phyloP scores from a whole-genome alignment of 2,113 vertebrate genomes.

The Heteronetta atricapilla region DNA sequence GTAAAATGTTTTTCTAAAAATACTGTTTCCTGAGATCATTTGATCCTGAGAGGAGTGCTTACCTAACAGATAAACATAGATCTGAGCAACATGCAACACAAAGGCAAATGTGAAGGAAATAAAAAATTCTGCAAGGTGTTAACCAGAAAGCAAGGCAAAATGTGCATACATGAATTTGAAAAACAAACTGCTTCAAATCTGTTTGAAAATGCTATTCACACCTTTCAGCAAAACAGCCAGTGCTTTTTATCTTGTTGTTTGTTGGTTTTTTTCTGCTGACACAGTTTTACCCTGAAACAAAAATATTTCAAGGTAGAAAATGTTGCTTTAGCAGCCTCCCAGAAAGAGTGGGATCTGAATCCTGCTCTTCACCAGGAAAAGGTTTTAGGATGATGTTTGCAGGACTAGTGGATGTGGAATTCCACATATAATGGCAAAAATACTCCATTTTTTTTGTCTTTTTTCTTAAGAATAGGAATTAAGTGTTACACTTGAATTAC shows the following conservation, averaged over 20 bases:
- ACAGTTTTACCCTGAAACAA: not conserved
- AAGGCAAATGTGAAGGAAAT: accelerated
- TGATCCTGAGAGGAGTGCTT: accelerated
- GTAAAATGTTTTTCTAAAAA: not conserved
- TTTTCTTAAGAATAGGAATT: not conserved
- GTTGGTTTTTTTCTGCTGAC: not conserved
- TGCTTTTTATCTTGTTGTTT: not conserved
- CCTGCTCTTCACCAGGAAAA: not conserved
- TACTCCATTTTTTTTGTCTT: not conserved
- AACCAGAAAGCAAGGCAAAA: not conserved
- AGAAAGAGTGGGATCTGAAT: not conserved
- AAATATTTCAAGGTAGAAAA: not conserved
- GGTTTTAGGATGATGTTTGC: not conserved
- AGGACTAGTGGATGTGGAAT: not conserved
- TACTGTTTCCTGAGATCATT: accelerated
- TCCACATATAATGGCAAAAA: accelerated
- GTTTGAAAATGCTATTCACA: not conserved
- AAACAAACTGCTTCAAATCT: constrained; percentile 7
- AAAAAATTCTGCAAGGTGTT: not conserved
- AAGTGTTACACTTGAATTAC: not conserved
- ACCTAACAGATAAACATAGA: not conserved
- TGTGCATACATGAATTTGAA: not conserved
- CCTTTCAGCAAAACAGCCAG: not conserved
- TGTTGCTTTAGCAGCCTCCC: not conserved
- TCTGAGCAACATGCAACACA: accelerated